Percentiles rank a stretch among this genome's conserved stretches.
Evolutionary conservation across 2,888 invertebrate species (phyloP).

Genomic region (Chelonus formosanus): DNA sequence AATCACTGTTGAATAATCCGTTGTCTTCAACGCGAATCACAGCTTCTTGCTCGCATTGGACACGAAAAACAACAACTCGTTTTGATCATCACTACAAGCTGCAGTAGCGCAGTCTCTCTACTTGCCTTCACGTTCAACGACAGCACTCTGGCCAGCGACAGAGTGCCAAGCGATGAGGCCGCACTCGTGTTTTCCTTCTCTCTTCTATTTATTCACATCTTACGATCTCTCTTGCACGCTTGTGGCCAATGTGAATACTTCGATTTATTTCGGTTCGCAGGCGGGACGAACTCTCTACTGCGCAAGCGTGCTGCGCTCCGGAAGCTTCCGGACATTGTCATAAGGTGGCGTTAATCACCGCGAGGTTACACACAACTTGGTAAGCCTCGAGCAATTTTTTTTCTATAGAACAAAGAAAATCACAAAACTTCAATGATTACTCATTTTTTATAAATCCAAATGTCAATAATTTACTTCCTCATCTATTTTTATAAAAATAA

Average conservation of each 20-base stretch:
- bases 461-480: too few species aligned
- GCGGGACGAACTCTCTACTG: constrained; percentile 48
- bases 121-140: constrained; percentile 52
- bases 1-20: constrained; percentile 45
- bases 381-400: not conserved
- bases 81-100: constrained; percentile 58
- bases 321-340: constrained; percentile 53
- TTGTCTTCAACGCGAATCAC: constrained; percentile 51
- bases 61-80: constrained; percentile 58
- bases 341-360: constrained; percentile 43
- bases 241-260: constrained; percentile 43
- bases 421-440: not conserved
- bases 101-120: constrained; percentile 27
- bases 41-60: constrained; percentile 57
- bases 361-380: not conserved
- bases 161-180: constrained; percentile 36
- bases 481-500: too few species aligned
- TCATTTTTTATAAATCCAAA: too few species aligned
- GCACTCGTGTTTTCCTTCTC: constrained; percentile 2
- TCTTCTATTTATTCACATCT: constrained; percentile 5
- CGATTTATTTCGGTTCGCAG: constrained; percentile 64
- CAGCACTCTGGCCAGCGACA: constrained; percentile 43
- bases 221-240: constrained; percentile 29
- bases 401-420: constrained; percentile 14
- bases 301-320: constrained; percentile 50